A percentile compares a stretch with the other conserved stretches of the same genome.
Conservation (phyloP, 2,888 invertebrate species). For the Ceriagrion tenellum region DNA sequence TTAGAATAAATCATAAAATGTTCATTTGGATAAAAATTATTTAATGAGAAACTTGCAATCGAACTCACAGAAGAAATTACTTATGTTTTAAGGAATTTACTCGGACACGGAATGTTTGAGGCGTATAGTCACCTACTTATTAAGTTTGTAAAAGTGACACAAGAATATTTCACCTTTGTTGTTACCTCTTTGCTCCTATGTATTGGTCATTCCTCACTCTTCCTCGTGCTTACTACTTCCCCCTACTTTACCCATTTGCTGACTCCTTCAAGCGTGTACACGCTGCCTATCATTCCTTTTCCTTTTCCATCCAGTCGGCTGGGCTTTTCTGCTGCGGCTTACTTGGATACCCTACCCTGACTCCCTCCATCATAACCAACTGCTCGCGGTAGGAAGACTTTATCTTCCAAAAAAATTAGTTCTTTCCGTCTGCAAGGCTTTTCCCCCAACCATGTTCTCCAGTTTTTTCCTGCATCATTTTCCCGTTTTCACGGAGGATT, state of each 20-base stretch:
- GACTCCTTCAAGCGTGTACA: neutral
- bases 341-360: neutral
- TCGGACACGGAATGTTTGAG: no score
- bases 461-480: neutral
- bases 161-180: neutral
- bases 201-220: neutral
- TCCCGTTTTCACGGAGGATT: neutral
- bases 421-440: neutral
- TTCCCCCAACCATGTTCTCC: neutral
- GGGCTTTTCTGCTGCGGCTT: neutral
- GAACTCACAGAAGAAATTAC: no score
- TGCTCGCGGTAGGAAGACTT: neutral
- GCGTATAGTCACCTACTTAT: no score
- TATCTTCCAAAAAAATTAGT: neutral
- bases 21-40: no score
- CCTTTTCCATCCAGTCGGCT: neutral
- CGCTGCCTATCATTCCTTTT: neutral
- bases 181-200: neutral
- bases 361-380: neutral
- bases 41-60: no score
- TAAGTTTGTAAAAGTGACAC: no score
- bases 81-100: no score
- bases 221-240: neutral
- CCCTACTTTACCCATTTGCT: neutral
- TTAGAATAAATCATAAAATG: no score